A percentile compares a stretch with the other conserved stretches of the same genome.
phyloP scores from a whole-genome alignment of 2,888 invertebrate genomes.

The Cantharis lateralis region DNA sequence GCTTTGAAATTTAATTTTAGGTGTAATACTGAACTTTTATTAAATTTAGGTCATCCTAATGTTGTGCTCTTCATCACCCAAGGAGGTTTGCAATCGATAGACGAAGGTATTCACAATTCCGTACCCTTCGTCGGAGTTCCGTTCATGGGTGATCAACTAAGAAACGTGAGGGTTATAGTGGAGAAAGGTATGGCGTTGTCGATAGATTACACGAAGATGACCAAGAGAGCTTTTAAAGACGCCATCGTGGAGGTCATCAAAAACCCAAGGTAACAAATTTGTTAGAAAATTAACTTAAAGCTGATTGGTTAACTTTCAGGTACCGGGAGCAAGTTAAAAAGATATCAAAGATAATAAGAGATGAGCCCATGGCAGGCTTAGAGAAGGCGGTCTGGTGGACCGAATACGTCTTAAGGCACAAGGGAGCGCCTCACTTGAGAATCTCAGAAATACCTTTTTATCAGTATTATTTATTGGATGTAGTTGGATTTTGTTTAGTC shows the following conservation, averaged over 20 bases:
- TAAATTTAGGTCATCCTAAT: slow-evolving; percentile 49
- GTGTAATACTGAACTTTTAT: not conserved
- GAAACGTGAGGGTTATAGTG: slow-evolving; percentile 26
- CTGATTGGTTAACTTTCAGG: not conserved
- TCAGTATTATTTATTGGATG: not conserved
- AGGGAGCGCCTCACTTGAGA: not conserved
- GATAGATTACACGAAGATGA: slow-evolving; percentile 17
- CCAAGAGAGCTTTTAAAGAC: slow-evolving; percentile 18
- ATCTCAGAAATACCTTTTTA: not conserved
- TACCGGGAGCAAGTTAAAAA: not conserved
- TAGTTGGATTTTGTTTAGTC: not conserved
- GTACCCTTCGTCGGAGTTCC: slow-evolving; percentile 55
- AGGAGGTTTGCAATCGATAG: slow-evolving; percentile 56
- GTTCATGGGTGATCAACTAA: slow-evolving; percentile 49
- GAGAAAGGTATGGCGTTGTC: slow-evolving; percentile 17
- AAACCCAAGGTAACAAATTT: slow-evolving; percentile 24
- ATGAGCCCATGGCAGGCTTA: slow-evolving; percentile 3
- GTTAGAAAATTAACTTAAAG: too few species aligned
- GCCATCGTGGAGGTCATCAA: slow-evolving; percentile 31
- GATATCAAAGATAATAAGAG: not conserved
- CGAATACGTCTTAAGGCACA: not conserved
- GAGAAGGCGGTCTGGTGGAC: not conserved
- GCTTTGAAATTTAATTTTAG: not conserved
- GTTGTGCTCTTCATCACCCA: slow-evolving; percentile 57
- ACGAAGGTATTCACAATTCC: slow-evolving; percentile 54